Conservation (phyloP, 2,113 vertebrate species). For the Dipodomys spectabilis region DNA sequence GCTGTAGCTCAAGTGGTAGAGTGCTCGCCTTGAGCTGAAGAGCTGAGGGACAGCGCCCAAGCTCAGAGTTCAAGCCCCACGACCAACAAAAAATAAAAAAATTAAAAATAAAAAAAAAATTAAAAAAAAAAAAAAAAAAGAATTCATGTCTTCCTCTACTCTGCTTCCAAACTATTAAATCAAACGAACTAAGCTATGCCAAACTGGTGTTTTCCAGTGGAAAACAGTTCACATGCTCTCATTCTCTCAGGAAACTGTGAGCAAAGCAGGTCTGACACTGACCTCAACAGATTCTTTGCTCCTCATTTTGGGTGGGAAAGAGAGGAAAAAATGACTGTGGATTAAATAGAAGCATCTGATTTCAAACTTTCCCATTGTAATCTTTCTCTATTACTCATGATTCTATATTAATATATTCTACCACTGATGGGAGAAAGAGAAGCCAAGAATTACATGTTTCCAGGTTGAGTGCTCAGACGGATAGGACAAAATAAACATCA, state of each 20-base stretch:
- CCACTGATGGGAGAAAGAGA: neutral
- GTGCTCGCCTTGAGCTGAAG: no score
- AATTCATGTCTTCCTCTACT: conserved; percentile 51
- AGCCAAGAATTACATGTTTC: conserved; percentile 12
- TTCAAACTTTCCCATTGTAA: conserved; percentile 28
- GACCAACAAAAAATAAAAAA: no score
- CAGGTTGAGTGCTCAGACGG: neutral
- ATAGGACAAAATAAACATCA: conserved; percentile 51
- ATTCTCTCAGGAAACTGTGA: conserved; percentile 19
- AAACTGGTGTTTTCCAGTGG: conserved; percentile 9
- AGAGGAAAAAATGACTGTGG: neutral
- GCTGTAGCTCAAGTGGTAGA: no score
- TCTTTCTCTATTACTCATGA: neutral
- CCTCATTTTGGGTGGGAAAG: neutral
- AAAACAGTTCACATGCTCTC: neutral
- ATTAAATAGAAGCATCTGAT: conserved; percentile 48
- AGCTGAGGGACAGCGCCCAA: no score
- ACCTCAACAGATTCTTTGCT: neutral
- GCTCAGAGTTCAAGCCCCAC: no score
- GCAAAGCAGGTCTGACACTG: conserved; percentile 1
- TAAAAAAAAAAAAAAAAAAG: no score
- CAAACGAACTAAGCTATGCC: neutral
- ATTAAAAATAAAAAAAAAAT: no score
- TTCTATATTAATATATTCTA: neutral
- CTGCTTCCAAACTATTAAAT: conserved; percentile 55